Base-by-base conservation (phyloP, 2,797 vertebrate genomes). In the Astyanax mexicanus region DNA sequence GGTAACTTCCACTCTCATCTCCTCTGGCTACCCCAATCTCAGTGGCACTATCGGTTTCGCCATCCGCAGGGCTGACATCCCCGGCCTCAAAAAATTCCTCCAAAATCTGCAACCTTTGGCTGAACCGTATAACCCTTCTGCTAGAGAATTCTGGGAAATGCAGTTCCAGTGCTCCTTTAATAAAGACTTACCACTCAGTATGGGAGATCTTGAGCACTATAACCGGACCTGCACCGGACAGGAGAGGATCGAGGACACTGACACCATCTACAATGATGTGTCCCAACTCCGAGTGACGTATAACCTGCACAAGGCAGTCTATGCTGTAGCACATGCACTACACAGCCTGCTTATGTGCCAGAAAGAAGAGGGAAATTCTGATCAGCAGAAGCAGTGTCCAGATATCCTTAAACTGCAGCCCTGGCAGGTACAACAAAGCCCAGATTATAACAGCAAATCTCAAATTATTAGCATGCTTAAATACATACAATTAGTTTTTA, bases 241-340 rank as follows among this genome's bases (percentile, higher is more conserved):
- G 45, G 84, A 88, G 29, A 80, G 57, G 8, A 72, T 87, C 11
- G 25, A 69, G 44, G 79, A 85, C 38, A 83, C 74, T 7, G 67
- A 84, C 52, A 88, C 80, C 15, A 83, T 84, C 37, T 89, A 87
- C 51, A 86, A 85, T 15, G 88, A 89, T 42, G 84, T 89, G 32
- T 88, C 84, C 1, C 80, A 89, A 72, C 86, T 88, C 44, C 81
- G 88, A 49, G 86, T 85, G 51, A 87, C 85, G 9, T 89, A 89
- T 29, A 89, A 88, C 10, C 37, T 89, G 21, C 78, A 85, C 57
- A 87, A 88, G 60, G 86, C 86, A 11, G 77, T 89, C 38, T 87
- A 88, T 40, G 69, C 85, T 1, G 84, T 86, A 38, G 88, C 88
- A 13, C 81, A 88, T 8, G 86, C 85, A 2, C 81, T 89, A 29